Conservation (phyloP, 2,888 invertebrate genomes). For the Pyrgus malvae region DNA sequence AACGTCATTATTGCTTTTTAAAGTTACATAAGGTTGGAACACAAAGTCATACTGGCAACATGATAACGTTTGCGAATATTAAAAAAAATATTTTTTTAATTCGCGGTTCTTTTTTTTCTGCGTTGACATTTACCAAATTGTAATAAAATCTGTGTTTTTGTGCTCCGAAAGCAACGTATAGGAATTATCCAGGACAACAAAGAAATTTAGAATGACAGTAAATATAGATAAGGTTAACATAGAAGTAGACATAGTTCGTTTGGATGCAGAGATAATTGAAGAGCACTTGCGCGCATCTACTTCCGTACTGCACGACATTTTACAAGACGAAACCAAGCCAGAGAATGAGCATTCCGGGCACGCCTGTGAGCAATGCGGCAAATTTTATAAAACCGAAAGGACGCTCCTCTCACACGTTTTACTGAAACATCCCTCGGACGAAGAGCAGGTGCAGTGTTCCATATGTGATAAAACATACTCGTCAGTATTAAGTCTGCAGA, state of each 20-base stretch:
- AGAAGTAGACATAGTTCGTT: constrained; percentile 45
- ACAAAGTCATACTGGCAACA: not conserved
- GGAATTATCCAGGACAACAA: too few relatives aligned
- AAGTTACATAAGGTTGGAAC: not conserved
- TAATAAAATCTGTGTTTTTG: too few relatives aligned
- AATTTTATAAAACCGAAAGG: constrained; percentile 53
- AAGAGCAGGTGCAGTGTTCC: constrained; percentile 45
- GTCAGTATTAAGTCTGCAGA: constrained; percentile 56
- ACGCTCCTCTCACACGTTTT: constrained; percentile 54
- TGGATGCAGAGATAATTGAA: constrained; percentile 46
- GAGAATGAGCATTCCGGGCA: constrained; percentile 43
- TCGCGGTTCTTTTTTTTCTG: constrained; percentile 32
- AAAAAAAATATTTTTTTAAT: constrained; percentile 33
- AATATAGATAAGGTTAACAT: constrained; percentile 4
- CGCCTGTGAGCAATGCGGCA: constrained; percentile 66
- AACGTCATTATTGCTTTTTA: not conserved
- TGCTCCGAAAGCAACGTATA: not conserved
- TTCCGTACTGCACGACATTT: constrained; percentile 50
- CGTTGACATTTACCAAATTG: constrained; percentile 32
- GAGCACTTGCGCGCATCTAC: constrained; percentile 54
- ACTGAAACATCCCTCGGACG: constrained; percentile 54
- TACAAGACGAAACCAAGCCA: constrained; percentile 35
- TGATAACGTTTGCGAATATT: not conserved
- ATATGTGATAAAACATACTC: constrained; percentile 58
- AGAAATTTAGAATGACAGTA: constrained; percentile 6